Conservation (phyloP, 2,113 vertebrate genomes). For the Heloderma charlesbogerti region DNA sequence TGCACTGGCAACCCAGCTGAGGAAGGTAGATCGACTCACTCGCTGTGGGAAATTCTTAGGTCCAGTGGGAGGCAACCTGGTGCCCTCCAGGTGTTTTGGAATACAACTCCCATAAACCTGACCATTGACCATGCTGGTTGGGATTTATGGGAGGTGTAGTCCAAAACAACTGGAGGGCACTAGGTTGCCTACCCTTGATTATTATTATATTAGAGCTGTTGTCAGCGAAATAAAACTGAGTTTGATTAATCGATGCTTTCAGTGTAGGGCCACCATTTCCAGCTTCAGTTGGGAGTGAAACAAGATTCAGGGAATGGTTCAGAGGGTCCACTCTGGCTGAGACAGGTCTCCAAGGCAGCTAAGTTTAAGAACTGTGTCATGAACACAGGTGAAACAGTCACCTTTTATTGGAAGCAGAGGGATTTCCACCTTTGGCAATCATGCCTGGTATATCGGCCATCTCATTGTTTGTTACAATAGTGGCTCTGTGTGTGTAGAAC, state of each 20-base stretch:
- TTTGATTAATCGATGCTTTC: neutral
- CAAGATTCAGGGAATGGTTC: no score
- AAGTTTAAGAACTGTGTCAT: neutral
- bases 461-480: neutral
- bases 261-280: neutral
- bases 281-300: neutral
- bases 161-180: no score
- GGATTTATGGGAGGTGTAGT: no score
- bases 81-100: no score
- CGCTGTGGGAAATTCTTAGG: no score
- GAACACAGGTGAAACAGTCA: neutral
- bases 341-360: neutral
- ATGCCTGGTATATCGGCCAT: no score
- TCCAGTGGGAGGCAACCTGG: no score
- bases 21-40: no score
- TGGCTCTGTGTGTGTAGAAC: neutral
- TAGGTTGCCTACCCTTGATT: neutral
- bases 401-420: neutral
- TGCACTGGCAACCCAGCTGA: no score
- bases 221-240: neutral
- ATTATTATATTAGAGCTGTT: neutral
- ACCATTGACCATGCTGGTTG: no score
- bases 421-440: neutral
- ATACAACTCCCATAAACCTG: no score
- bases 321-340: neutral